Evolutionary conservation across 2,888 invertebrate genomes (phyloP), one percentile per base, ranked within the genome.

Genomic region (Tholera decimalis): DNA sequence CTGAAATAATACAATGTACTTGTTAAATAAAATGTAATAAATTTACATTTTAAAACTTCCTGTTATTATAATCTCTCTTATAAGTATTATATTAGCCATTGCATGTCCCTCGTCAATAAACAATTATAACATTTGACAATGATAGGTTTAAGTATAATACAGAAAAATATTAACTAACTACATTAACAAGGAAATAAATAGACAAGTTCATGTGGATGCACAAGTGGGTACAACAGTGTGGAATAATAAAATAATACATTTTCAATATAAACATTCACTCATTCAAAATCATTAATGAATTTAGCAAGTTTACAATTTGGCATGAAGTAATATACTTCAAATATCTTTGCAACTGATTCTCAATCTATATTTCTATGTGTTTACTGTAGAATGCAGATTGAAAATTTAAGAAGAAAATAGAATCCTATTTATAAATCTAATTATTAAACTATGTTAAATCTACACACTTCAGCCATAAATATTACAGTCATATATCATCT

Each of bases 11-110:
- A 85, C 65, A 83, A 80, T 79, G 73, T 83, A 60, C 85, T 84
- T 85, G 80, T 89, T 85, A 87, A 88, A 90, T 91, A 91, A 91
- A 91, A 92, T 92, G 88, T 92, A 91, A 93, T 89, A 87, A 89
- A 88, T 83, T 87, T 90, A 90, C 89, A 90, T 91, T 89, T 88
- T 88, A 87, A 71, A 88, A 82, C 86, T 87, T 87, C 83, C 84
- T 88, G 85, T 91, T 92, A 87, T 89, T 89, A 87, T 87, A 89
- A 88, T 91, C 86, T 91, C 85, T 89, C 86, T 88, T 89, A 88
- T 86, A 80, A 86, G 81, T 85, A 88, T 81, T 85, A 85, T 78
- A 84, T 85, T 86, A 89, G 78, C 81, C 80, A 86, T 88, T 88
- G 88, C 85, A 92, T 90, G 88, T 85, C 88, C 89, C 89, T 88